Evolutionary conservation across 2,888 invertebrate species (phyloP).

Genomic region (Ectemnius cavifrons): DNA sequence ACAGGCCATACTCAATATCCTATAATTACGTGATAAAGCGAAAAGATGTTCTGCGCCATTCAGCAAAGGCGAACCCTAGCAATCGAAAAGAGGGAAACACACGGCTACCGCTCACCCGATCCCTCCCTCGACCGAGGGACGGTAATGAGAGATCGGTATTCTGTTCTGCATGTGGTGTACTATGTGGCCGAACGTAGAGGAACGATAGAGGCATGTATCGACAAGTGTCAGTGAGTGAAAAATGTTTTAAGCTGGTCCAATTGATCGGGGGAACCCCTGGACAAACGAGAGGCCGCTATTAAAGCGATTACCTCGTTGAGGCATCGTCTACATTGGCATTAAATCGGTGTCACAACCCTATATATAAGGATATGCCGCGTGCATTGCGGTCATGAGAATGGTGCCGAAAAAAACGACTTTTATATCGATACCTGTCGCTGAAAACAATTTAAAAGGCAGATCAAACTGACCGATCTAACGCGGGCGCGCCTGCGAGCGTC

Average conservation of each 20-base stretch:
- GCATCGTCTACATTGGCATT: constrained; percentile 68
- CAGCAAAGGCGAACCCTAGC: constrained; percentile 1
- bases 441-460: constrained; percentile 18
- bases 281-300: constrained; percentile 64
- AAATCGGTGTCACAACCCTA: constrained; percentile 59
- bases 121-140: too few relatives aligned
- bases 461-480: too few relatives aligned
- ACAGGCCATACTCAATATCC: not conserved
- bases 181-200: too few relatives aligned
- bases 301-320: constrained; percentile 73
- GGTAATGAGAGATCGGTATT: constrained; percentile 20
- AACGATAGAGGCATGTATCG: too few relatives aligned
- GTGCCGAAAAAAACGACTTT: constrained; percentile 23
- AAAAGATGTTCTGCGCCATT: constrained; percentile 2
- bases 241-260: constrained; percentile 49
- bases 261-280: constrained; percentile 48
- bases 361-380: constrained; percentile 38
- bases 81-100: constrained; percentile 4
- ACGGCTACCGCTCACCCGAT: too few relatives aligned
- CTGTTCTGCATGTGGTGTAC: not conserved
- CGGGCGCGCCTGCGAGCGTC: too few relatives aligned
- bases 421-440: not conserved
- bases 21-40: constrained; percentile 9
- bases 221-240: constrained; percentile 39
- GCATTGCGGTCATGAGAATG: constrained; percentile 44